phyloP scores from a whole-genome alignment of 2,797 vertebrate genomes.

The Triplophysa yarkandensis region DNA sequence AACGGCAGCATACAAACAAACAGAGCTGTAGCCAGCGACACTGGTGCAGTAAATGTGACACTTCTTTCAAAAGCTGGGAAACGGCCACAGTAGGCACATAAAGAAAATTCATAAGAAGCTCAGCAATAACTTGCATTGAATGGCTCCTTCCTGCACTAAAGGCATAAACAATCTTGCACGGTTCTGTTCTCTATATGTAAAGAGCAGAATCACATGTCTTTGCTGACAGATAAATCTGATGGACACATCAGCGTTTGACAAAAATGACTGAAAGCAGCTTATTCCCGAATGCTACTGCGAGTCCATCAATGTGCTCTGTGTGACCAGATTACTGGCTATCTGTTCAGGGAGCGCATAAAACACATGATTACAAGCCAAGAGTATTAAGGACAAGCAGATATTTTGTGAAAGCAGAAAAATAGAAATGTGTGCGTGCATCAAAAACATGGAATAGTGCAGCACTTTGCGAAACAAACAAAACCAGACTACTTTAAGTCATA shows the following conservation, averaged over 20 bases:
- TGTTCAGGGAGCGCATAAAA: constrained; percentile 39
- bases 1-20: constrained; percentile 19
- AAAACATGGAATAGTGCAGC: no score
- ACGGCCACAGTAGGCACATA: not conserved
- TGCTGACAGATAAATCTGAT: constrained; percentile 39
- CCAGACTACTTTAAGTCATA: no score
- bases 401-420: not conserved
- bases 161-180: constrained; percentile 29
- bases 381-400: constrained; percentile 6
- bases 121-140: constrained; percentile 10
- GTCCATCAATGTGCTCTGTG: constrained; percentile 29
- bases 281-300: constrained; percentile 33
- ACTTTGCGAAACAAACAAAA: no score
- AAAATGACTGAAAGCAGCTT: constrained; percentile 48
- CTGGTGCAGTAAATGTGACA: not conserved
- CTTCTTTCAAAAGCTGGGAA: constrained; percentile 9
- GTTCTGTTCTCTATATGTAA: constrained; percentile 31
- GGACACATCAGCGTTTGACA: constrained; percentile 32
- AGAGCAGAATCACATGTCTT: constrained; percentile 13
- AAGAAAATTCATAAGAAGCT: constrained; percentile 15
- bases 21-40: constrained; percentile 11
- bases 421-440: no score
- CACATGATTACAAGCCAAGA: constrained; percentile 14
- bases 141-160: not conserved
- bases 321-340: constrained; percentile 38